Conservation (phyloP, 2,113 vertebrate genomes). For the Salvator merianae region DNA sequence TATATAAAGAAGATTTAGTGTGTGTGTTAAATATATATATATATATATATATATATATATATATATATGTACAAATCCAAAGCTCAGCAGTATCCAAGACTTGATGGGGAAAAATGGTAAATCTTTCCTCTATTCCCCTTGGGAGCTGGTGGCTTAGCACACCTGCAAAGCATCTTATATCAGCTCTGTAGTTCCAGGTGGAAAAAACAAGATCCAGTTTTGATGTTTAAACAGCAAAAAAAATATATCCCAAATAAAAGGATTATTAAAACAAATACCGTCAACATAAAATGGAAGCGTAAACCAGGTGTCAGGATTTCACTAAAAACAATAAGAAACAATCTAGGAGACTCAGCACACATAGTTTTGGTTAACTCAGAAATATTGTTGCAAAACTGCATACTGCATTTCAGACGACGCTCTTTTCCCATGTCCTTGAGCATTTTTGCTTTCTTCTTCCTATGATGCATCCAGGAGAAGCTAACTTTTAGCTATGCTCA, state of each 20-base stretch:
- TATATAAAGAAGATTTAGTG: background rate
- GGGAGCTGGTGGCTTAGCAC: background rate
- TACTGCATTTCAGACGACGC: too few relatives aligned
- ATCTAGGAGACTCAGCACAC: background rate
- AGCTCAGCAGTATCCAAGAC: background rate
- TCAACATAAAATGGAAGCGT: too few relatives aligned
- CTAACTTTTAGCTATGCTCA: too few relatives aligned
- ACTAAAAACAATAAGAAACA: background rate
- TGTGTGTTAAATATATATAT: too few relatives aligned
- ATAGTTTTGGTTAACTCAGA: background rate
- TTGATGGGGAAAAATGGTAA: too few relatives aligned
- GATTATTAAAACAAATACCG: background rate
- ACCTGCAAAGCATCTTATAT: background rate
- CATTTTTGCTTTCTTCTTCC: too few relatives aligned
- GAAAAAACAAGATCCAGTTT: background rate
- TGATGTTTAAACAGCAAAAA: slow-evolving; percentile 11
- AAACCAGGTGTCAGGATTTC: background rate
- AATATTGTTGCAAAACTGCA: too few relatives aligned
- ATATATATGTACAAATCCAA: background rate
- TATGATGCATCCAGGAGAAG: too few relatives aligned
- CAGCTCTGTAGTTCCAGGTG: background rate
- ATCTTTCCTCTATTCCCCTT: background rate
- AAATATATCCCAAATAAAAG: background rate
- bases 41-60: too few relatives aligned
- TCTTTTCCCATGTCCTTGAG: too few relatives aligned